Evolutionary conservation across 2,797 vertebrate genomes (phyloP).

Genomic region (Enteromius afrohamiltoni): DNA sequence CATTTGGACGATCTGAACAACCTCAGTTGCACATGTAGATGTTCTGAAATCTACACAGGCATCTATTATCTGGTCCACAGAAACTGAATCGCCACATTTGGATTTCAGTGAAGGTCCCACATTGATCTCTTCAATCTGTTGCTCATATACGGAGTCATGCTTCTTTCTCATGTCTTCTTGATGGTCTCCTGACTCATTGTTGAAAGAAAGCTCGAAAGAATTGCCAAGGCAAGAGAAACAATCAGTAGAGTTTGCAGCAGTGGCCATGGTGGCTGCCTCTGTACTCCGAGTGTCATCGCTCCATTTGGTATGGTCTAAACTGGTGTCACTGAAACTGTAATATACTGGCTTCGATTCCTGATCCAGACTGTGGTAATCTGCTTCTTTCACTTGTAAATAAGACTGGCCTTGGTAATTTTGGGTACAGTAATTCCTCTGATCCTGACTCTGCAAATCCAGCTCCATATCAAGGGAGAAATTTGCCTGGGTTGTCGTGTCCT

Average conservation of each 20-base stretch:
- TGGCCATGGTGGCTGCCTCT: not conserved
- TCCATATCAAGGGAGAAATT: slow-evolving; percentile 62
- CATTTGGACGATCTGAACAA: slow-evolving; percentile 11
- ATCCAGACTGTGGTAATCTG: slow-evolving; percentile 5
- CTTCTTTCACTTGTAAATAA: slow-evolving; percentile 6
- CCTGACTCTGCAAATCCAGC: slow-evolving; percentile 46
- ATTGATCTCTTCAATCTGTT: slow-evolving; percentile 30
- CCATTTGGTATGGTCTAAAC: slow-evolving; percentile 28
- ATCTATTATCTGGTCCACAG: slow-evolving; percentile 51
- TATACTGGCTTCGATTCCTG: slow-evolving; percentile 45
- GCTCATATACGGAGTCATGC: slow-evolving; percentile 31
- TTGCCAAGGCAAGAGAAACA: slow-evolving; percentile 23
- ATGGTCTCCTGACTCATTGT: not conserved
- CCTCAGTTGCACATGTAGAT: slow-evolving; percentile 33
- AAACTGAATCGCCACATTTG: not conserved
- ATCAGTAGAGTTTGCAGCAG: slow-evolving; percentile 30
- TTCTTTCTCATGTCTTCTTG: slow-evolving; percentile 16
- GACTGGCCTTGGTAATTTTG: not conserved
- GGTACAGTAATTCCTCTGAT: not conserved
- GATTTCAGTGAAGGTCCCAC: slow-evolving; percentile 51
- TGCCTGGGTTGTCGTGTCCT: slow-evolving; percentile 31
- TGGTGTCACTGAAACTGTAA: slow-evolving; percentile 58
- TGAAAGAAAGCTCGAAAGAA: slow-evolving; percentile 1
- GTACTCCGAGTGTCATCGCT: not conserved
- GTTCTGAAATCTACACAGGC: slow-evolving; percentile 44